A percentile compares a stretch with the other conserved stretches of the same genome.
phyloP scores from a whole-genome alignment of 1,140 invertebrate species.

The Drosophila kikkawai region DNA sequence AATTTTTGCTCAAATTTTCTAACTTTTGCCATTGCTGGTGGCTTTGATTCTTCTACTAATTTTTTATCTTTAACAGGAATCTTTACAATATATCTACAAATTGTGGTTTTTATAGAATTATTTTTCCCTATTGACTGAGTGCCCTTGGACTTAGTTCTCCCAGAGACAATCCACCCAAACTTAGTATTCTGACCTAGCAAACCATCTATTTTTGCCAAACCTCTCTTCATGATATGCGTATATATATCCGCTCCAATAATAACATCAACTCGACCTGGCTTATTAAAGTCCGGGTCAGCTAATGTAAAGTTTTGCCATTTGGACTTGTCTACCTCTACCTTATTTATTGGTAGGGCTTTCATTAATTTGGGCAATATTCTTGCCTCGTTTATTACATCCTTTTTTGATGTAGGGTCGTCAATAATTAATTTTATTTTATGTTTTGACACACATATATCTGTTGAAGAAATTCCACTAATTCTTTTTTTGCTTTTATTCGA shows the following conservation, averaged over 20 bases:
- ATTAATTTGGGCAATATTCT: neutral
- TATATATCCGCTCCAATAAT: neutral
- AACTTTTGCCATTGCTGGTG: no score
- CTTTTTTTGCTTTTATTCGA: neutral
- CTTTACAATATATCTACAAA: no score
- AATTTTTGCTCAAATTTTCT: no score
- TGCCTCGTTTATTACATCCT: neutral
- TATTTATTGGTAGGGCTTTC: neutral
- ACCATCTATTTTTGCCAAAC: neutral
- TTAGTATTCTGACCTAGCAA: neutral
- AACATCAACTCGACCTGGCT: neutral
- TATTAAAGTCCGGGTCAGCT: neutral
- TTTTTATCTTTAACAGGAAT: no score
- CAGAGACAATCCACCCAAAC: no score
- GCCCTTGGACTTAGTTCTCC: no score
- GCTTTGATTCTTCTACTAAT: no score
- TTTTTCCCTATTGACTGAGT: no score
- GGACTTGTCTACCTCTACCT: neutral
- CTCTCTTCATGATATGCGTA: neutral
- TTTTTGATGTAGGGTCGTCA: neutral
- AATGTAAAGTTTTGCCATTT: neutral
- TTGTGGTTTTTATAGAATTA: no score
- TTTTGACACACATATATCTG: constrained; percentile 1
- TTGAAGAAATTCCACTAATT: neutral
- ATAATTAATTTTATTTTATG: neutral